Percentiles rank a stretch among this genome's conserved stretches.
phyloP scores from a whole-genome alignment of 1,140 invertebrate genomes.

The Camponotus floridanus region DNA sequence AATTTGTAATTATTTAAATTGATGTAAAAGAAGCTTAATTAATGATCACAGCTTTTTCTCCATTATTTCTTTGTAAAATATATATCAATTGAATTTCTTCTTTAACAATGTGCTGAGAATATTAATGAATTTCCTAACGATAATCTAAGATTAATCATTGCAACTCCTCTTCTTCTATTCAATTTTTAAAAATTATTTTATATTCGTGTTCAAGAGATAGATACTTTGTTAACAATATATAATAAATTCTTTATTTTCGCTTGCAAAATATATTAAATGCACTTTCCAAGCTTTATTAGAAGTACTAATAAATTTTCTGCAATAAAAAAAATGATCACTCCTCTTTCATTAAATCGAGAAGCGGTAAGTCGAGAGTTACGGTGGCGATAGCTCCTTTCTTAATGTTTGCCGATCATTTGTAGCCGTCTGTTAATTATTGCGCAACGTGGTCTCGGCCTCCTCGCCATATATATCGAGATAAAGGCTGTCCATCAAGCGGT shows the following conservation, averaged over 20 bases:
- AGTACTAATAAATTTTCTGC: slow-evolving; percentile 39
- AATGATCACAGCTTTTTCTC: neutral
- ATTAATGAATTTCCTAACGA: neutral
- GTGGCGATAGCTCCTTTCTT: slow-evolving; percentile 6
- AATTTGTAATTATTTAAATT: neutral
- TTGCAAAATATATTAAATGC: slow-evolving; percentile 28
- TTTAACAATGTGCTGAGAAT: neutral
- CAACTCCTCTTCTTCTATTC: slow-evolving; percentile 4
- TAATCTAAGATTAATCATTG: neutral
- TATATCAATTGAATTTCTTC: slow-evolving; percentile 29
- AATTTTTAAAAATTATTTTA: slow-evolving; percentile 34
- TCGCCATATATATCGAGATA: slow-evolving; percentile 15
- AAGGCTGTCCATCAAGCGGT: slow-evolving; percentile 57
- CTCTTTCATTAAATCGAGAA: slow-evolving; percentile 4
- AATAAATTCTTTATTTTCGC: slow-evolving; percentile 35
- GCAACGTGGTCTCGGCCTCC: slow-evolving; percentile 21
- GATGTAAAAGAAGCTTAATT: neutral
- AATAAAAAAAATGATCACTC: neutral
- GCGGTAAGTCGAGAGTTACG: slow-evolving; percentile 16
- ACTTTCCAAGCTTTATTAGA: slow-evolving; percentile 45
- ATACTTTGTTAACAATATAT: slow-evolving; percentile 3
- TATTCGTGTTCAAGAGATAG: slow-evolving; percentile 4
- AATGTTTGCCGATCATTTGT: slow-evolving; percentile 63
- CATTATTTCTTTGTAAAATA: neutral
- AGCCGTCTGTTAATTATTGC: slow-evolving; percentile 65